Base-by-base conservation (phyloP, 2,888 invertebrate species). In the Noctua janthina region DNA sequence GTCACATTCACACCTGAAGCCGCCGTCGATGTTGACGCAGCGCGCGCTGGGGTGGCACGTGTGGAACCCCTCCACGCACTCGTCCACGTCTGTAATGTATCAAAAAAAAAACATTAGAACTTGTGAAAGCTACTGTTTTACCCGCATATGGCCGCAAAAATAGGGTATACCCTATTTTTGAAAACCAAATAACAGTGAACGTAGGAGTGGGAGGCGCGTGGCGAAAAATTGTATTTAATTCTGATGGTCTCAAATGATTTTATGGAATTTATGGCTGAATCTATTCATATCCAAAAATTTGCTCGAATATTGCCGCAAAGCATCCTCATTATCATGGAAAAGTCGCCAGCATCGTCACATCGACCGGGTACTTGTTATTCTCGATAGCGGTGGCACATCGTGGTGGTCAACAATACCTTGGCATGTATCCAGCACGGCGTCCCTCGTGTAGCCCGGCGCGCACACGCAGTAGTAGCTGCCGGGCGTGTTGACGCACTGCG, bases 381-480 rank as follows among this genome's bases (percentile, higher is more conserved):
- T 35, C 15, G 39, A 17, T 3, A 71, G 43, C 56, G 20, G 15
- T 29, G 29, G 4, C n/a, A 43, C 35, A 49, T 0, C 2, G n/a
- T 1, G 15, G 20, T 51, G 43, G 6, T 54, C 1, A 17, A 15
- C 1, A 1, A 8, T 94, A 98, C 98, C 98, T 96, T 98, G 97
- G 92, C 98, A 98, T 87, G 97, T 97, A 95, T 98, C 94, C 17
- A 97, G 97, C 72, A 97, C 97, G 82, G 97, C 97, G 82, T 95
- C 94, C 54, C 94, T 92, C 39, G 97, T 97, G 96, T 98, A 99
- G 8, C 99, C 99, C 97, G 97, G 88, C 15, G 98, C 98, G 95
- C 99, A 99, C 90, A 98, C 98, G 95, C 99, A 99, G 95, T 98
- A 98, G 96, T 98, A 99, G 98, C 98, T 99, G 89, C 99, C 99